Base-by-base conservation (phyloP, 1,140 invertebrate species). In the Euborellia annulipes region DNA sequence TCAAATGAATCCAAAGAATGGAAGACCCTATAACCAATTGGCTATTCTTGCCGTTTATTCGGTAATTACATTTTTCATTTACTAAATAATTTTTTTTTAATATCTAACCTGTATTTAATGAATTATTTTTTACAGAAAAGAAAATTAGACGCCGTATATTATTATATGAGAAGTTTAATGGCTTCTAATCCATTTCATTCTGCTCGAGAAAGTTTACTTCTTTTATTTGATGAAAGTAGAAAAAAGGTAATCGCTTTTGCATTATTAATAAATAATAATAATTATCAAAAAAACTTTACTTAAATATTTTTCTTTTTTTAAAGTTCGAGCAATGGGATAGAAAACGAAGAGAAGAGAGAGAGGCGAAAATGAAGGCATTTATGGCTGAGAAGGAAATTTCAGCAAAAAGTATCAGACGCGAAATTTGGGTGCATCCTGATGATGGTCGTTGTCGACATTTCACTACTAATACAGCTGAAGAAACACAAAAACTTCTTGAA, bases 131-230 rank as follows among this genome's bases (percentile, higher is more conserved):
- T 74, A 47, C 65, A 94, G 87, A 81, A 82, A 65, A 72, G 88
- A 58, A 90, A 90, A 69, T 69, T 97, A 43, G 92, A 96, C 66
- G 89, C 91, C n/a, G 87, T 95, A 11, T 97, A 95, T 66, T 94
- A 87, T 63, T 94, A 93, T 59, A 91, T 94, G 79, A 72, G 91
- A 55, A 92, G 90, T 64, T 67, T 95, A 43, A 85, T 91, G 73
- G 84, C 89, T 27, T 90, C 87, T 16, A 93, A 92, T 72, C 87
- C 90, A 8, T 85, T 93, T 57, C 73, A 81, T 46, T 88, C 87
- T 9, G 88, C 90, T 9, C 76, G 79, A 51, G 89, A 95, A 68
- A 83, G 82, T 63, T 68, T 96, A 4, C 75, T 85, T 53, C 77
- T 78, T 13, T 67, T 95, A 47, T 94, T 94, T 64, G 88, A 95